These are phyloP conservation scores for Tipula helvola DNA, from an alignment of 2,888 invertebrate species.

Conservation along the genomic window DNA sequence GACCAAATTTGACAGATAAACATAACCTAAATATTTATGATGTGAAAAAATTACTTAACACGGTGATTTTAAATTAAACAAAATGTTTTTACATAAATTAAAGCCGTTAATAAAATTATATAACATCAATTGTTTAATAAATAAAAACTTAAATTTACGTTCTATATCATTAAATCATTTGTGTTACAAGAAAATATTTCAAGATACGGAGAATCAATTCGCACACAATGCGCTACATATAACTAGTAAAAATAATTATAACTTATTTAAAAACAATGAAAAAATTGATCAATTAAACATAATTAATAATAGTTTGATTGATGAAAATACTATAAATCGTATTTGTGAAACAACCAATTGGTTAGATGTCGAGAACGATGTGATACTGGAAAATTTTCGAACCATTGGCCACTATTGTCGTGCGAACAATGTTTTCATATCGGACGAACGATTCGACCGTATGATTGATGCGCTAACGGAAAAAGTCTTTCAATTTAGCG, in stretches of 20 bases:
- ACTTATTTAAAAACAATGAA: not conserved
- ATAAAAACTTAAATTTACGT: not conserved
- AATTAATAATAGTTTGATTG: slow-evolving; percentile 16
- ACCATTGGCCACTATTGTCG: slow-evolving; percentile 23
- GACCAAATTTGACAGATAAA: not conserved
- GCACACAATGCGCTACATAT: slow-evolving; percentile 27
- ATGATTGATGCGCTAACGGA: slow-evolving; percentile 34
- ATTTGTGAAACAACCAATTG: not conserved
- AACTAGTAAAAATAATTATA: slow-evolving; percentile 20
- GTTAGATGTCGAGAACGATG: slow-evolving; percentile 9
- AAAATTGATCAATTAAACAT: not conserved
- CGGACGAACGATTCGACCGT: slow-evolving; percentile 22
- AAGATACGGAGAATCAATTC: slow-evolving; percentile 28
- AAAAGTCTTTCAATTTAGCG: slow-evolving; percentile 40
- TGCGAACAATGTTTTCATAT: slow-evolving; percentile 20
- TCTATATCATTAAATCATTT: not conserved
- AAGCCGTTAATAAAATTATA: not conserved
- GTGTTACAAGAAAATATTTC: slow-evolving; percentile 20
- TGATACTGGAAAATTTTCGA: slow-evolving; percentile 22
- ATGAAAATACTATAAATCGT: not conserved
- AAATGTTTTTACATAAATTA: not conserved
- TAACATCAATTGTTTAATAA: not conserved
- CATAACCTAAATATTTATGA: not conserved
- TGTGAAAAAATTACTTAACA: not conserved
- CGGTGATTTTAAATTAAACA: not conserved